These are phyloP conservation scores for Cyclophora punctaria DNA, from an alignment of 2,888 invertebrate species.

Conservation along the genomic window DNA sequence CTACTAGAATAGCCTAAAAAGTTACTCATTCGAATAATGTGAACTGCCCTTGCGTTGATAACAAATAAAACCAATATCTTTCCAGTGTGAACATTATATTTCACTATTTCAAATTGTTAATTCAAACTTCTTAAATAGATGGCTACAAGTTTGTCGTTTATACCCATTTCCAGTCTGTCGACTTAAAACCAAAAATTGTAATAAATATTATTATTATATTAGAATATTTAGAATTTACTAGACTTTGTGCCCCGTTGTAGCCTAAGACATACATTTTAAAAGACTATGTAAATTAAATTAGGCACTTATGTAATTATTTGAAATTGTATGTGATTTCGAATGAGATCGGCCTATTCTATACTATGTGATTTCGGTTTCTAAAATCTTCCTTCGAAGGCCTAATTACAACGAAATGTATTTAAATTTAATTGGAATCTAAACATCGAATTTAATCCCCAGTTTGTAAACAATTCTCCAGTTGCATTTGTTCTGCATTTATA, in stretches of 20 bases:
- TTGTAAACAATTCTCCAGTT: not conserved
- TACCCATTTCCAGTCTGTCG: too few relatives aligned
- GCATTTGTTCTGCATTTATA: not conserved
- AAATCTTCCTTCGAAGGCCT: not conserved
- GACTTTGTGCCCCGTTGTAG: constrained; percentile 26
- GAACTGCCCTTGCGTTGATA: too few relatives aligned
- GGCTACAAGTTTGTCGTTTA: too few relatives aligned
- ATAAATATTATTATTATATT: constrained; percentile 3
- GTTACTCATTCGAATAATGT: too few relatives aligned
- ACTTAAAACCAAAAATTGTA: too few relatives aligned
- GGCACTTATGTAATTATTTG: too few relatives aligned
- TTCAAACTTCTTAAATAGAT: too few relatives aligned
- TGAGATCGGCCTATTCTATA: not conserved
- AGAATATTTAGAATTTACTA: constrained; percentile 7
- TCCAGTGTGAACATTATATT: too few relatives aligned
- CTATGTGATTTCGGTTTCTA: too few relatives aligned
- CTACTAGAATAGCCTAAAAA: too few relatives aligned
- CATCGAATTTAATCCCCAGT: constrained; percentile 49
- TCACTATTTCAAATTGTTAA: too few relatives aligned
- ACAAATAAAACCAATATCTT: too few relatives aligned
- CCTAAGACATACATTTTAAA: constrained; percentile 24
- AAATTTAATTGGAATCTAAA: constrained; percentile 6
- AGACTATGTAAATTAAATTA: constrained; percentile 27
- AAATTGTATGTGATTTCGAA: not conserved
- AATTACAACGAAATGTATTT: constrained; percentile 21